phyloP scores from a whole-genome alignment of 2,113 vertebrate genomes.

The Apus apus region DNA sequence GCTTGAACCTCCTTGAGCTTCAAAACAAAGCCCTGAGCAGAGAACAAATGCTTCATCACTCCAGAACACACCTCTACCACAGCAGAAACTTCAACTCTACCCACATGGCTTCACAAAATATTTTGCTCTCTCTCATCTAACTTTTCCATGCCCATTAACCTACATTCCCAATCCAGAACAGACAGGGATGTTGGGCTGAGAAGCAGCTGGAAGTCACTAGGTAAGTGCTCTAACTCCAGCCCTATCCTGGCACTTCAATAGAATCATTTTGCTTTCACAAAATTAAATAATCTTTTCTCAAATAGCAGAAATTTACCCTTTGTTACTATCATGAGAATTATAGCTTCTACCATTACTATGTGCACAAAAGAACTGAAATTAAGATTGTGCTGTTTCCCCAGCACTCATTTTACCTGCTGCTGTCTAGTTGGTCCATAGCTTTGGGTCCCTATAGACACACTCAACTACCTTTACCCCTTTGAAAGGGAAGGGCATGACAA shows the following conservation, averaged over 20 bases:
- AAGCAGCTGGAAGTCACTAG: not conserved
- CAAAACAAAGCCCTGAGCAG: not conserved
- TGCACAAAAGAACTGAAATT: not conserved
- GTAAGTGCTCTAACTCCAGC: not conserved
- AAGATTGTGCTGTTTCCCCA: not conserved
- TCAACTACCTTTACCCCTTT: not conserved
- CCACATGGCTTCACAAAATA: not conserved
- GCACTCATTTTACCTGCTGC: not conserved
- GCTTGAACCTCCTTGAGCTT: not conserved
- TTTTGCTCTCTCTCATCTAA: not conserved
- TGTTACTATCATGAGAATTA: not conserved
- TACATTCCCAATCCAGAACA: not conserved
- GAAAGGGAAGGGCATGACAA: not conserved
- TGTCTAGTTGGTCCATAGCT: not conserved
- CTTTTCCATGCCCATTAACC: not conserved
- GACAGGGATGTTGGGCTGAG: not conserved
- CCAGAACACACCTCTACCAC: not conserved
- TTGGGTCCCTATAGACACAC: not conserved
- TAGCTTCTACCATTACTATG: not conserved
- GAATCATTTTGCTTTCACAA: not conserved
- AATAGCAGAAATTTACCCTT: not conserved
- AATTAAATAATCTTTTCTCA: not conserved
- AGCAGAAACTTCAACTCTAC: not conserved
- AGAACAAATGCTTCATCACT: not conserved
- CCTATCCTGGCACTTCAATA: not conserved